phyloP scores from a whole-genome alignment of 2,113 vertebrate genomes.

The Spea bombifrons region DNA sequence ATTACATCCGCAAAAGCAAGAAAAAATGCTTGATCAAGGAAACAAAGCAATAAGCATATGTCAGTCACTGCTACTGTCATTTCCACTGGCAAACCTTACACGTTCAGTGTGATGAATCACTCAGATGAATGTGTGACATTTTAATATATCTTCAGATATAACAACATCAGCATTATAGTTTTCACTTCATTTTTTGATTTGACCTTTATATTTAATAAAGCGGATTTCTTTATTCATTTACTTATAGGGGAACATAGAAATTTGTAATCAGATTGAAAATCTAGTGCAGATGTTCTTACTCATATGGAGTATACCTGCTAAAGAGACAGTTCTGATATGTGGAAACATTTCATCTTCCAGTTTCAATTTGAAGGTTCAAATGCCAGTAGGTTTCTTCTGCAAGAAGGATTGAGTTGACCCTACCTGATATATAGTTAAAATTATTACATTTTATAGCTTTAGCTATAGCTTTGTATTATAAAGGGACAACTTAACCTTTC shows the following conservation, averaged over 20 bases:
- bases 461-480: too few relatives aligned
- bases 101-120: not conserved
- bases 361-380: too few relatives aligned
- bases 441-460: too few relatives aligned
- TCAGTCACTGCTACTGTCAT: constrained; percentile 19
- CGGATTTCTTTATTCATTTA: not conserved
- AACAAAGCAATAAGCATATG: constrained; percentile 21
- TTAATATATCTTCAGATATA: not conserved
- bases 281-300: not conserved
- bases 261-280: not conserved
- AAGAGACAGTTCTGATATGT: too few relatives aligned
- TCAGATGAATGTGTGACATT: constrained; percentile 2
- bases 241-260: not conserved
- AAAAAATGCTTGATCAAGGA: not conserved
- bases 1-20: not conserved
- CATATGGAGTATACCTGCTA: not conserved
- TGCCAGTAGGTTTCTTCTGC: too few relatives aligned
- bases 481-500: too few relatives aligned
- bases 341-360: too few relatives aligned
- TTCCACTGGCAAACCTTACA: constrained; percentile 2
- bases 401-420: too few relatives aligned
- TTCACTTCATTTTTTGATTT: not conserved
- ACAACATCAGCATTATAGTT: not conserved
- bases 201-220: not conserved
- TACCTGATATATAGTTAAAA: too few relatives aligned